Conservation (phyloP, 2,888 invertebrate genomes). For the Aphidius colemani region DNA sequence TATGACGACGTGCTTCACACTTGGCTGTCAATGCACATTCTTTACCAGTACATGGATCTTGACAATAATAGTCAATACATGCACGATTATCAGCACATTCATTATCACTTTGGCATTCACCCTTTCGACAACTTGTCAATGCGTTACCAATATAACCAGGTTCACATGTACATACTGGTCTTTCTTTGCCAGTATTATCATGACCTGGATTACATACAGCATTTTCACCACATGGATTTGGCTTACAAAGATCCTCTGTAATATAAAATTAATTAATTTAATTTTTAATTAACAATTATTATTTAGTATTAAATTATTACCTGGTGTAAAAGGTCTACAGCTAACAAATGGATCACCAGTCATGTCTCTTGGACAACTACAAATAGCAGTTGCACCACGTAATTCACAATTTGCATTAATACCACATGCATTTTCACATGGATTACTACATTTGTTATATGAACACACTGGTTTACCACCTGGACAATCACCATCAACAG, state of each 20-base stretch:
- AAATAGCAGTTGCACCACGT: constrained; percentile 79
- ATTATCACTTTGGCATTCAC: constrained; percentile 78
- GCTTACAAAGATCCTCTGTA: constrained; percentile 79
- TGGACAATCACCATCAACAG: constrained; percentile 79
- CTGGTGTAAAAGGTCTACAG: constrained; percentile 80
- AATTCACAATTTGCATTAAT: constrained; percentile 79
- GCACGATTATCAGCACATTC: constrained; percentile 78
- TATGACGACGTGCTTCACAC: constrained; percentile 76
- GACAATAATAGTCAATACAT: constrained; percentile 75
- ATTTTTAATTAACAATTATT: constrained; percentile 7
- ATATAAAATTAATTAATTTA: constrained; percentile 58
- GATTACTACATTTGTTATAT: constrained; percentile 81
- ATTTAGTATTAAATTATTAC: constrained; percentile 55
- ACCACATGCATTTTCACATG: constrained; percentile 82
- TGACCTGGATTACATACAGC: constrained; percentile 82
- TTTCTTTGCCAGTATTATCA: constrained; percentile 78
- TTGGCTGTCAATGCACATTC: constrained; percentile 79
- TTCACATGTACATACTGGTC: constrained; percentile 85
- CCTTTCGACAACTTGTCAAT: constrained; percentile 72
- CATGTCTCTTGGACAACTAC: constrained; percentile 85
- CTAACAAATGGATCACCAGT: constrained; percentile 84
- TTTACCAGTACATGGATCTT: constrained; percentile 72
- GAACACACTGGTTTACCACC: constrained; percentile 77
- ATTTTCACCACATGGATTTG: constrained; percentile 84
- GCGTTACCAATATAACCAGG: constrained; percentile 80